Base-by-base conservation (phyloP, 2,888 invertebrate species). In the Cacoxenus indagator region DNA sequence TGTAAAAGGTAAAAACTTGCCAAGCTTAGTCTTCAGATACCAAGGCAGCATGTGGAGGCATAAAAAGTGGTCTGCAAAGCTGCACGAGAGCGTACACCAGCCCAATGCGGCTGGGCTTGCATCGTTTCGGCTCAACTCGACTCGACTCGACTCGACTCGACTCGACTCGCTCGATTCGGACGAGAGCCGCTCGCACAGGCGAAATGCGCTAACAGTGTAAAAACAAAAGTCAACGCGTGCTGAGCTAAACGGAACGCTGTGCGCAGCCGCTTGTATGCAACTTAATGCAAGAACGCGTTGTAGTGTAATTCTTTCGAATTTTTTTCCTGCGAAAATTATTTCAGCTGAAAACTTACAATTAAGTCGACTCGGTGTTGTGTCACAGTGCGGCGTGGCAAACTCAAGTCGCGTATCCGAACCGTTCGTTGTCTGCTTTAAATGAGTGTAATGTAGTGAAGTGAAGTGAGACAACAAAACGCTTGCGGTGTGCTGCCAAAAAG, bases 191-290 rank as follows among this genome's bases (percentile, higher is more conserved):
- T 22, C 62, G 69, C 72, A 54, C 37, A 11, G 51, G 74, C 69
- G 67, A 67, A 65, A 70, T 69, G 71, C 73, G 72, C 73, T 73
- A 76, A 72, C 85, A 85, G 85, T 85, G 83, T 82, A 76, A 78
- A 84, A 83, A 81, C 78, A 77, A 77, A 79, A 80, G 83, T 85
- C 83, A 82, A 76, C 76, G 80, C 78, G 86, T 78, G 73, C 78
- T 84, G 86, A 81, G 77, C 83, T 72, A n/a, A n/a, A n/a, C 71
- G 71, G 68, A 74, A 37, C 37, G 37, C 14, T 37, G 37, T 37
- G 37, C 37, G 37, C 37, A 14, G 69, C 27, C 37, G 26, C 51
- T 73, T 75, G 73, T 74, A 70, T 65, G 73, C 68, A 73, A 77
- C 70, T 62, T 45, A 59, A 71, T 65, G 31, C 67, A 57, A n/a